Evolutionary conservation across 37 sponge, comb jelly and placozoan species (phyloP), one percentile per base, ranked within the genome.

Genomic region (Bolinopsis microptera): DNA sequence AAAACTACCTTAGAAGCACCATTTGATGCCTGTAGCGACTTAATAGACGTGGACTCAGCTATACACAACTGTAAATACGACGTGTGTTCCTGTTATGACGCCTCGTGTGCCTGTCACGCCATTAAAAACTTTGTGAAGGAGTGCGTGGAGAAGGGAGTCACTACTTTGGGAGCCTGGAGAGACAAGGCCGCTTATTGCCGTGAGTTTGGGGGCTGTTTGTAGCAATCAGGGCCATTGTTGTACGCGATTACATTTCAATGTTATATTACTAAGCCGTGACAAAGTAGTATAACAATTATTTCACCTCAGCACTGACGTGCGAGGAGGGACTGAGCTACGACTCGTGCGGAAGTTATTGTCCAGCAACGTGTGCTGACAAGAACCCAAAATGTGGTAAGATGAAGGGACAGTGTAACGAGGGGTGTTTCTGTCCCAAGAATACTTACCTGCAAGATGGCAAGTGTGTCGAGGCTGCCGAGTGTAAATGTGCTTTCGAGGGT

Each of bases 281-380:
- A 48, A 48, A n/a, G n/a, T n/a, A n/a, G n/a, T n/a, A n/a, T n/a
- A n/a, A n/a, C n/a, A n/a, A n/a, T n/a, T n/a, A n/a, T n/a, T n/a
- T n/a, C n/a, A 48, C 61, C 61, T 13, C 82, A 80, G 82, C 82
- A 13, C 22, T 80, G 35, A 31, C 24, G 2, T 80, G 82, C 37
- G 23, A 28, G 3, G 82, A 80, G 22, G 38, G 38, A 18, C 38
- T 80, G 23, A 16, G 22, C 9, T 80, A 80, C 38, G 37, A 34
- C 23, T 28, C 82, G 5, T 80, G 82, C 32, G 82, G 82, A 8
- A 36, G 23, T 3, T 80, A 30, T 36, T 80, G 82, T 80, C 82
- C 34, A 2, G 36, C 82, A 80, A 80, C 82, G 2, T 80, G 82
- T 80, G 82, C 82, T 8, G 82, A 80, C 82, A 80, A 80, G 82